Evolutionary conservation across 2,888 invertebrate species (phyloP).

Genomic region (Ophion slaviceki): DNA sequence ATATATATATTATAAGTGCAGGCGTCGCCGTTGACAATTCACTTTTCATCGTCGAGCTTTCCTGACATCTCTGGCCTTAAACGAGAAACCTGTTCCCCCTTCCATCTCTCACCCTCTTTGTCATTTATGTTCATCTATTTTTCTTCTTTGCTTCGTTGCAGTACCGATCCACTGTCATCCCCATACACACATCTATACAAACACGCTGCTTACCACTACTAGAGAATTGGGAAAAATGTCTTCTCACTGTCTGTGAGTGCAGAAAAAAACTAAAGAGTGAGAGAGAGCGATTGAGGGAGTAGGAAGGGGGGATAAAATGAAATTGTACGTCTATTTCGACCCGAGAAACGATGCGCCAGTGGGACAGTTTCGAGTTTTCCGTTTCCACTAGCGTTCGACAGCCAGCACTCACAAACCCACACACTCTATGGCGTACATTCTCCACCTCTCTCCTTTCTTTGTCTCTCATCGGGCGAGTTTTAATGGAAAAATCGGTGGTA

Average conservation of each 20-base stretch:
- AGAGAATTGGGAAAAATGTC: slow-evolving; percentile 37
- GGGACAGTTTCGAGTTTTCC: slow-evolving; percentile 34
- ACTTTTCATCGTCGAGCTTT: slow-evolving; percentile 39
- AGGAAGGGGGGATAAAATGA: slow-evolving; percentile 53
- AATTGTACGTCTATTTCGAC: slow-evolving; percentile 61
- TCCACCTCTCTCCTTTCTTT: slow-evolving; percentile 30
- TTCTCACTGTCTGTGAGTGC: background rate
- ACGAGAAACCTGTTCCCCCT: slow-evolving; percentile 28
- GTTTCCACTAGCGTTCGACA: slow-evolving; percentile 24
- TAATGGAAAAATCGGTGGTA: slow-evolving; percentile 68
- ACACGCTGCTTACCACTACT: slow-evolving; percentile 4
- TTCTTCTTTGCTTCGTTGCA: slow-evolving; percentile 16
- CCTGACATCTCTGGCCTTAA: slow-evolving; percentile 29
- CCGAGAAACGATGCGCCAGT: slow-evolving; percentile 37
- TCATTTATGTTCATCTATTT: slow-evolving; percentile 50
- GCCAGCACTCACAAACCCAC: background rate
- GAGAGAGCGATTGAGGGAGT: background rate
- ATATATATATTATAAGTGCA: background rate
- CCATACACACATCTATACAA: background rate
- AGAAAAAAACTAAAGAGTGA: background rate
- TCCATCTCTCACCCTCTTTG: background rate
- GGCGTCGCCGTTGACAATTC: slow-evolving; percentile 42
- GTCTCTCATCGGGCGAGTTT: slow-evolving; percentile 60
- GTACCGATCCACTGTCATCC: background rate
- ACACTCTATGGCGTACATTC: background rate